Evolutionary conservation across 2,888 invertebrate species (phyloP).

Genomic region (Rhynchonema sp.): DNA sequence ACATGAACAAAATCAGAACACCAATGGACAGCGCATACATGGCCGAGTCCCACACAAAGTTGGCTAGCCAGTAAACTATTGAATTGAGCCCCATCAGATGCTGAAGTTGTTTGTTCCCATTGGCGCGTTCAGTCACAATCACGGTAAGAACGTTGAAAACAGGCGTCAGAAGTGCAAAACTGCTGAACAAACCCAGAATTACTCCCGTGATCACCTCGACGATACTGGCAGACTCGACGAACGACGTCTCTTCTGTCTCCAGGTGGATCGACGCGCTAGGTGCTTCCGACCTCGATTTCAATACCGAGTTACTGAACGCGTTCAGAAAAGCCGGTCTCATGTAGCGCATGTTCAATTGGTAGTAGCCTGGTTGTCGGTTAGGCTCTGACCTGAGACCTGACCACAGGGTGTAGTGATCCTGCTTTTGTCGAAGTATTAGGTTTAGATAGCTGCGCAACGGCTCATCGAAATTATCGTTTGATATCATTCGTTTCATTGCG

Average conservation of each 20-base stretch:
- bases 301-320: not conserved
- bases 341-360: not conserved
- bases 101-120: conserved; percentile 56
- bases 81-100: conserved; percentile 51
- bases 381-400: not conserved
- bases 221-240: not conserved
- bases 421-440: not conserved
- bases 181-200: not conserved
- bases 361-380: not conserved
- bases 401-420: not conserved
- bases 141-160: not conserved
- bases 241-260: not conserved
- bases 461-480: not conserved
- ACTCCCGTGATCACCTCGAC: not conserved
- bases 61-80: conserved; percentile 51
- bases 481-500: not conserved
- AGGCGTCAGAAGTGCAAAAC: conserved; percentile 1
- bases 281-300: no score
- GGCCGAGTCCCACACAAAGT: conserved; percentile 45
- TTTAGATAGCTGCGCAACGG: not conserved
- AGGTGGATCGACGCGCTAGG: not conserved
- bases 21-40: not conserved
- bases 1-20: conserved; percentile 1
- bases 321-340: not conserved
- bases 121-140: conserved; percentile 48